Evolutionary conservation across 2,797 vertebrate genomes (phyloP).

Genomic region (Squalus acanthias): DNA sequence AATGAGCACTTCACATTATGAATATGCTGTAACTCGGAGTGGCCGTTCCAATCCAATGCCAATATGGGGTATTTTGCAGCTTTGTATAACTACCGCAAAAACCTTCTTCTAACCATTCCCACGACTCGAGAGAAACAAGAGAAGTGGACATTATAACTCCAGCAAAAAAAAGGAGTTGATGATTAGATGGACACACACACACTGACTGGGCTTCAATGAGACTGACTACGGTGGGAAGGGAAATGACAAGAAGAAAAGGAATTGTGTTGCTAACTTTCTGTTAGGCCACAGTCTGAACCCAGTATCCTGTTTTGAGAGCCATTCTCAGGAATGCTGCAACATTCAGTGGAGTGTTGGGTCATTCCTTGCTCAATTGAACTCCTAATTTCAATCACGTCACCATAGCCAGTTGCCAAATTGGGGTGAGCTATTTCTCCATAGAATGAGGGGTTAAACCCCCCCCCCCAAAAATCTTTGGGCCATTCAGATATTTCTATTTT

Average conservation of each 20-base stretch:
- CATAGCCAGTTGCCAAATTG: not conserved
- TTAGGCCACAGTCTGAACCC: too few relatives aligned
- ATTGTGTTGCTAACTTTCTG: not conserved
- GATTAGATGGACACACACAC: not conserved
- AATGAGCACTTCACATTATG: constrained; percentile 17
- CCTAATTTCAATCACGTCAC: not conserved
- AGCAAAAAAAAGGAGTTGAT: not conserved
- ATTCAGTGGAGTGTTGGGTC: not conserved
- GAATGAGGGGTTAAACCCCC: not conserved
- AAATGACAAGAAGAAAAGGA: not conserved
- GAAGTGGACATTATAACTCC: not conserved
- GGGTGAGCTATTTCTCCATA: not conserved
- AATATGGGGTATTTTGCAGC: not conserved
- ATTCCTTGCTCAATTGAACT: not conserved
- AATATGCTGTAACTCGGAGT: not conserved
- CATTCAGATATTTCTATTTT: not conserved
- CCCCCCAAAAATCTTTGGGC: not conserved
- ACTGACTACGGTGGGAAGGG: not conserved
- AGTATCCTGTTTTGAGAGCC: not conserved
- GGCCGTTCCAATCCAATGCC: not conserved
- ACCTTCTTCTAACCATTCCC: not conserved
- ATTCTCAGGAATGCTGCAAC: not conserved
- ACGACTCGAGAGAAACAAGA: not conserved
- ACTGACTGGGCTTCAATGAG: not conserved
- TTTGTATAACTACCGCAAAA: not conserved